Conservation (phyloP, 2,797 vertebrate genomes). For the Poecilia gillii region DNA sequence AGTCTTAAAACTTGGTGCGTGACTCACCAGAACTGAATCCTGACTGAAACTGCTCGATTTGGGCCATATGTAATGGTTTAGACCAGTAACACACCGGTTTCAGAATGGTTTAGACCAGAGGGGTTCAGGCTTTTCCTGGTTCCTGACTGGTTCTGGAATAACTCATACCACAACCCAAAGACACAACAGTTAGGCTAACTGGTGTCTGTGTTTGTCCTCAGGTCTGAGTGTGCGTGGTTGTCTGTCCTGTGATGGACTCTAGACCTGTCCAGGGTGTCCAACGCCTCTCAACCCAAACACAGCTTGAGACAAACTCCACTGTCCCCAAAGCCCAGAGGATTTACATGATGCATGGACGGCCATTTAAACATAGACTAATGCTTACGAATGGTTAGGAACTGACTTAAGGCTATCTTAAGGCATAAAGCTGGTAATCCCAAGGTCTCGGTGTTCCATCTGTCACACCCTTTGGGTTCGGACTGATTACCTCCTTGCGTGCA, state of each 20-base stretch:
- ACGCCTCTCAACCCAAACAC: not conserved
- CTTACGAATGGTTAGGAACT: not conserved
- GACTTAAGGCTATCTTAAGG: too few species aligned
- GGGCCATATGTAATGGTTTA: not conserved
- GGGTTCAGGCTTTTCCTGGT: not conserved
- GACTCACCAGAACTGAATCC: not conserved
- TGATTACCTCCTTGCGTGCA: slow-evolving; percentile 90
- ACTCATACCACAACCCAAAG: not conserved
- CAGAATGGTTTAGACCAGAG: not conserved
- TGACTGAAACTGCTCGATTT: not conserved
- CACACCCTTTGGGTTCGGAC: not conserved
- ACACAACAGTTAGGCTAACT: not conserved
- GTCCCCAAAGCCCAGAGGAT: too few species aligned
- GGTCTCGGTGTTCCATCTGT: not conserved
- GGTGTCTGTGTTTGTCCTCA: not conserved
- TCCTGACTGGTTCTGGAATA: not conserved
- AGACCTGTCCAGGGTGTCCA: not conserved
- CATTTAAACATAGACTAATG: not conserved
- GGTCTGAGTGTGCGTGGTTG: not conserved
- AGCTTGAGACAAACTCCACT: not conserved
- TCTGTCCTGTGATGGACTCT: not conserved
- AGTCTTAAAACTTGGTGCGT: not conserved
- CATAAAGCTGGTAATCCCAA: too few species aligned
- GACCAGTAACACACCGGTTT: not conserved
- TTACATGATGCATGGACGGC: too few species aligned